Evolutionary conservation across 1,140 invertebrate genomes (phyloP), one percentile per base, ranked within the genome.

Genomic region (Vollenhovia emeryi): DNA sequence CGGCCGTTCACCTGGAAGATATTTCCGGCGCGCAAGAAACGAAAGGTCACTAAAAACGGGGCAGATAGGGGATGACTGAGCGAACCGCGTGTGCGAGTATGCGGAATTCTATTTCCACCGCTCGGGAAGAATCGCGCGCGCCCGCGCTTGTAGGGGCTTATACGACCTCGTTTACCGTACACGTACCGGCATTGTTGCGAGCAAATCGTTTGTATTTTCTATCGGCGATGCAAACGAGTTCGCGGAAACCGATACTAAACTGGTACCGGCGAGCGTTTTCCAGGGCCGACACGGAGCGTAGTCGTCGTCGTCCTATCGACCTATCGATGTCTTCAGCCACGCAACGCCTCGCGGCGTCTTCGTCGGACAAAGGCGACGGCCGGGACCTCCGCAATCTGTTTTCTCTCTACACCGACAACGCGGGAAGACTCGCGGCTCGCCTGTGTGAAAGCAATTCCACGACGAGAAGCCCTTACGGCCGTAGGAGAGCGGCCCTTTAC

Each of bases 161-260:
- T n/a, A 27, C 74, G 60, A 85, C 13, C 83, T 79, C 83, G 83
- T 57, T 82, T 55, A 69, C 43, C 21, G 48, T 85, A 79, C 62
- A 36, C 55, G 57, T 62, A 43, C 52, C 73, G 21, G 73, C 74
- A 85, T 82, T 85, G 64, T 85, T 86, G 64, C 57, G 76, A 82
- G 84, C 21, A 86, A 86, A 82, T 73, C 84, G 78, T 86, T 86
- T 62, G 57, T 86, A 64, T 86, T 86, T 86, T 85, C 76, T 52
- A 69, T n/a, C 27, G 50, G 52, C 62, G 74, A 80, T 62, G 78
- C 64, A 73, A 82, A 86, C 66, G 64, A 86, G 43, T 73, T 82
- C 76, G 40, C 30, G 64, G 64, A 82, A 86, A 83, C 78, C 24
- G 66, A 80, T 80, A 85, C 40, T 76, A 84, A 62, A 40, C 40